Evolutionary conservation across 2,888 invertebrate genomes (phyloP).

Genomic region (Aleiodes alternator): DNA sequence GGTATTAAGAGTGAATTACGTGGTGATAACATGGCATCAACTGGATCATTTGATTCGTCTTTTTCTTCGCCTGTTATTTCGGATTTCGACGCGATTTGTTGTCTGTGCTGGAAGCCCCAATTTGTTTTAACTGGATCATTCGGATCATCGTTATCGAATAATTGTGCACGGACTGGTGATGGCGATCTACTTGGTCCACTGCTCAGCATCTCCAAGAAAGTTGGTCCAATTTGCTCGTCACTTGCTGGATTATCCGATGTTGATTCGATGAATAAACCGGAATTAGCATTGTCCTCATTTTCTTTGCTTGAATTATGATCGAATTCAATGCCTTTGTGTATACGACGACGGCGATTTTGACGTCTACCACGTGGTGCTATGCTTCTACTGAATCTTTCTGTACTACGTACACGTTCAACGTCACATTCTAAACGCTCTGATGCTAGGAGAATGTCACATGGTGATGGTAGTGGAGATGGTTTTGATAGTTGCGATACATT

Average conservation of each 20-base stretch:
- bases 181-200: constrained; percentile 73
- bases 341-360: constrained; percentile 65
- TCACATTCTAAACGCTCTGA: constrained; percentile 77
- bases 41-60: constrained; percentile 67
- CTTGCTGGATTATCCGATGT: constrained; percentile 53
- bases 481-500: constrained; percentile 71
- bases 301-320: constrained; percentile 70
- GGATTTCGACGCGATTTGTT: neutral
- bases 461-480: constrained; percentile 65
- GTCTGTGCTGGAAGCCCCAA: constrained; percentile 66
- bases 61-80: constrained; percentile 58
- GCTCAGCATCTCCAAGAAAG: constrained; percentile 73
- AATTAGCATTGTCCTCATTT: constrained; percentile 66
- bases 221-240: constrained; percentile 65
- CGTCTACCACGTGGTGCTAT: constrained; percentile 79
- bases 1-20: constrained; percentile 79
- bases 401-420: constrained; percentile 80
- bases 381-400: constrained; percentile 81
- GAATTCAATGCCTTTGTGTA: constrained; percentile 62
- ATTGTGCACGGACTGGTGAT: constrained; percentile 70
- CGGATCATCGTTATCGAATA: constrained; percentile 67
- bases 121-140: constrained; percentile 72
- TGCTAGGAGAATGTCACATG: constrained; percentile 67
- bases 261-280: constrained; percentile 60
- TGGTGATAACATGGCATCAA: constrained; percentile 79